A percentile compares a stretch with the other conserved stretches of the same genome.
Evolutionary conservation across 2,113 vertebrate genomes (phyloP).

Genomic region (Rhinoderma darwinii): DNA sequence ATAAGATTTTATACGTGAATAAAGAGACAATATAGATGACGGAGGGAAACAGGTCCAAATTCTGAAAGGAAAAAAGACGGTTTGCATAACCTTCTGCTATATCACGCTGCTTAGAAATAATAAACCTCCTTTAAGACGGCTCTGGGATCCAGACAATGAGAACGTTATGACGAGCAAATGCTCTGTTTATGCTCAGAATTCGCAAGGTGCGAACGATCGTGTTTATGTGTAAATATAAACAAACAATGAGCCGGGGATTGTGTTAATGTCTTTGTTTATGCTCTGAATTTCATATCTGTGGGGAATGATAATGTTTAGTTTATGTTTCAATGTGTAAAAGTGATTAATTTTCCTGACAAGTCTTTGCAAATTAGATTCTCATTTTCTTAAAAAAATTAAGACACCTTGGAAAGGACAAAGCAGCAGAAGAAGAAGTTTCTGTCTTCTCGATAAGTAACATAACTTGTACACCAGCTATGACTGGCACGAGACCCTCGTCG

Average conservation of each 20-base stretch:
- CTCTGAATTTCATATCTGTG: constrained; percentile 30
- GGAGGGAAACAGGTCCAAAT: not conserved
- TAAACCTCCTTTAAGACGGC: constrained; percentile 27
- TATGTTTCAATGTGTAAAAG: constrained; percentile 48
- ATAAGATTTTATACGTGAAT: not conserved
- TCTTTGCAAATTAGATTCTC: constrained; percentile 13
- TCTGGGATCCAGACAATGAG: not conserved
- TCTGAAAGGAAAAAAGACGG: not conserved
- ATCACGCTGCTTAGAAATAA: not conserved
- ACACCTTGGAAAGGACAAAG: not conserved
- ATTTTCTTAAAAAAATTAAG: constrained; percentile 23
- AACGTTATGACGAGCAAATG: not conserved
- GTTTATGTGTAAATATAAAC: constrained; percentile 49
- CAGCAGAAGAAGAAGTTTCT: not conserved
- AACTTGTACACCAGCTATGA: not conserved
- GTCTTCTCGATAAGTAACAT: not conserved
- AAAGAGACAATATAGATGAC: not conserved
- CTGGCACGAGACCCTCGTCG: not conserved
- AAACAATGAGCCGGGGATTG: constrained; percentile 37
- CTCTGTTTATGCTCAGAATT: constrained; percentile 23
- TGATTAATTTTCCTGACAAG: constrained; percentile 44
- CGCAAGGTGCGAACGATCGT: constrained; percentile 10
- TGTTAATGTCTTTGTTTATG: constrained; percentile 50
- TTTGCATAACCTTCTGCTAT: not conserved
- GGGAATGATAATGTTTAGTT: constrained; percentile 29